phyloP scores from a whole-genome alignment of 2,113 vertebrate species.

The Hystrix cristata region DNA sequence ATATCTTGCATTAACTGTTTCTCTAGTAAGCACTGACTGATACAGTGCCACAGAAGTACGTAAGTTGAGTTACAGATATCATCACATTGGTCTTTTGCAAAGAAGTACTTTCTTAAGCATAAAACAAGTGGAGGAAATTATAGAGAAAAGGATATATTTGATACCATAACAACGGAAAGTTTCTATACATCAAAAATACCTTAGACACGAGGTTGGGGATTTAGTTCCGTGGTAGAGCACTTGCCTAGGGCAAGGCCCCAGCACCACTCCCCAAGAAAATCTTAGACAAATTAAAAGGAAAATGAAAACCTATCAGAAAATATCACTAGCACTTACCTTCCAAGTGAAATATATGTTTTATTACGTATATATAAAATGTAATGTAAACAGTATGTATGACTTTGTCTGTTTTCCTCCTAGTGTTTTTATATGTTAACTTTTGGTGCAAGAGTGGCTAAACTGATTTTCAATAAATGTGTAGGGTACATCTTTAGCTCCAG shows the following conservation, averaged over 20 bases:
- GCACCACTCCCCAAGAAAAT: background rate
- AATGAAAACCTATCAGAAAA: conserved; percentile 33
- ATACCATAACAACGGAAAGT: background rate
- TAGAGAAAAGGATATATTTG: background rate
- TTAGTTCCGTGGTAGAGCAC: too few species aligned
- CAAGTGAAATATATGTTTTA: background rate
- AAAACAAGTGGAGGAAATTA: conserved; percentile 50
- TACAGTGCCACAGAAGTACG: background rate
- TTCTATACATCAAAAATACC: background rate
- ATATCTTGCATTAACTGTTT: too few species aligned
- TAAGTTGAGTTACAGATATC: background rate
- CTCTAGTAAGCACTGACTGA: too few species aligned
- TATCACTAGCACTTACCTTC: background rate
- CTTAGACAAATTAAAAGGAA: background rate
- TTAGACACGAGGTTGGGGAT: background rate
- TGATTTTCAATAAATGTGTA: background rate
- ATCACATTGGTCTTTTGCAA: background rate
- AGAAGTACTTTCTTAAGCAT: background rate
- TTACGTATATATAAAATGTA: background rate
- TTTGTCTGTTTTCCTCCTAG: background rate
- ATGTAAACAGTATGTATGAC: background rate
- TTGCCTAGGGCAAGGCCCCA: too few species aligned
- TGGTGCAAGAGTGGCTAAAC: background rate
- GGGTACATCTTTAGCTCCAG: background rate
- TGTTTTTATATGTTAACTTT: conserved; percentile 6